Conservation (phyloP, 2,797 vertebrate genomes). For the Micropoecilia bifurca region DNA sequence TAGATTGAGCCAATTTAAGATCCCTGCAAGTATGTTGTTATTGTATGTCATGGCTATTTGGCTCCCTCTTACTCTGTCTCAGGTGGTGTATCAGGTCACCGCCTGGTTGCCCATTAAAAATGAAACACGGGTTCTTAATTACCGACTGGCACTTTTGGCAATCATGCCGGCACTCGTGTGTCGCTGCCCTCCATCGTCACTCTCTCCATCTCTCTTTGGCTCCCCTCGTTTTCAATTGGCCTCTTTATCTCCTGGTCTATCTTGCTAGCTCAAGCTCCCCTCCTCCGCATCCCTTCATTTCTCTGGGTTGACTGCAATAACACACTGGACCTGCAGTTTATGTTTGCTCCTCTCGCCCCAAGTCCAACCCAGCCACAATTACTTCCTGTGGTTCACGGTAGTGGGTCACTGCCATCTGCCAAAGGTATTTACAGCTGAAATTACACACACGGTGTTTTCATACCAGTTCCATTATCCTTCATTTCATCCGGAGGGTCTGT, state of each 20-base stretch:
- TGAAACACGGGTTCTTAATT: slow-evolving; percentile 76
- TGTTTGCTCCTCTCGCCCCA: slow-evolving; percentile 63
- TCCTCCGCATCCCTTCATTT: slow-evolving; percentile 53
- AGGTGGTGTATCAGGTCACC: slow-evolving; percentile 62
- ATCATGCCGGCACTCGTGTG: slow-evolving; percentile 29
- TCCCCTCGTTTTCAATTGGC: not conserved
- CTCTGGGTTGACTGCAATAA: slow-evolving; percentile 74
- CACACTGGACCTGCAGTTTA: slow-evolving; percentile 73
- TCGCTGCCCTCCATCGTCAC: slow-evolving; percentile 30
- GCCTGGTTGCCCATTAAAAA: slow-evolving; percentile 73
- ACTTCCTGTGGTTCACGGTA: slow-evolving; percentile 70
- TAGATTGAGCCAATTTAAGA: slow-evolving; percentile 39
- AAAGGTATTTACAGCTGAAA: slow-evolving; percentile 76
- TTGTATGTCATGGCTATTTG: slow-evolving; percentile 51
- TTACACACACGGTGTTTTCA: slow-evolving; percentile 71
- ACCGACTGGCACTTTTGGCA: slow-evolving; percentile 64
- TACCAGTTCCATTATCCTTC: slow-evolving; percentile 42
- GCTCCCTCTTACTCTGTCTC: slow-evolving; percentile 49
- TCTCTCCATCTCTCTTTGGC: slow-evolving; percentile 24
- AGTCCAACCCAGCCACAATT: slow-evolving; percentile 68
- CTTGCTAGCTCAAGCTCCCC: slow-evolving; percentile 56
- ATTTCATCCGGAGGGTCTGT: slow-evolving; percentile 32
- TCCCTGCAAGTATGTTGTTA: slow-evolving; percentile 40
- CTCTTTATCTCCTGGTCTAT: slow-evolving; percentile 54
- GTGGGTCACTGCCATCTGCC: slow-evolving; percentile 71